phyloP scores from a whole-genome alignment of 2,113 vertebrate species.

The Syngnathus floridae region DNA sequence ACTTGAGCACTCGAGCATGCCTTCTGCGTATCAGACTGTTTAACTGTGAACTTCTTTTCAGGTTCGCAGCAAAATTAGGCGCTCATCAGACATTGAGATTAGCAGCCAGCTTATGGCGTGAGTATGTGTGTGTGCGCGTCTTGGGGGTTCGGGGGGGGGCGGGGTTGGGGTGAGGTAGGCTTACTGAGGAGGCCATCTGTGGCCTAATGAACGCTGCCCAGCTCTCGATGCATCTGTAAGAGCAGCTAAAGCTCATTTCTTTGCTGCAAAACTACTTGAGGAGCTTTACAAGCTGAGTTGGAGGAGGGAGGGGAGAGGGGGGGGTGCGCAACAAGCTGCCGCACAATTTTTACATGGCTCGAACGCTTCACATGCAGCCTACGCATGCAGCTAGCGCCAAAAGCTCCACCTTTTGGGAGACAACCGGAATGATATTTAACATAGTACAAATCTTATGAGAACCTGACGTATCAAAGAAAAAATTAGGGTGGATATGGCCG shows the following conservation, averaged over 20 bases:
- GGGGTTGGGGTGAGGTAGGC: constrained; percentile 24
- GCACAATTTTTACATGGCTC: too few relatives aligned
- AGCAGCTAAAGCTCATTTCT: constrained; percentile 74
- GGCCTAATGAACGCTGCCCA: constrained; percentile 65
- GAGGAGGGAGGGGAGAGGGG: constrained; percentile 12
- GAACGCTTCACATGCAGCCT: constrained; percentile 48
- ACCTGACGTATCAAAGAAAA: too few relatives aligned
- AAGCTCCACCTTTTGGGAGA: too few relatives aligned
- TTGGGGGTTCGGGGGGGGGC: neutral
- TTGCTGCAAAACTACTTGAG: constrained; percentile 70
- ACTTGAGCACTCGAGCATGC: too few relatives aligned
- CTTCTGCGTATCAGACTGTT: constrained; percentile 1
- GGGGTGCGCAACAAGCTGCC: constrained; percentile 66
- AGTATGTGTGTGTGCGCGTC: constrained; percentile 7
- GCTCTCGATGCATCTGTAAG: constrained; percentile 69
- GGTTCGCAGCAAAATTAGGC: constrained; percentile 33
- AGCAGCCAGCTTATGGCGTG: constrained; percentile 55
- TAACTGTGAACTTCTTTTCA: neutral
- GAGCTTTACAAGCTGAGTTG: constrained; percentile 55
- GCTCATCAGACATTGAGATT: constrained; percentile 54
- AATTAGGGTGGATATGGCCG: too few relatives aligned
- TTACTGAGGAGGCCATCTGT: constrained; percentile 69
- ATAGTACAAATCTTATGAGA: too few relatives aligned
- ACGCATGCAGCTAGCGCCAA: constrained; percentile 31
- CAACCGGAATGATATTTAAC: too few relatives aligned